Evolutionary conservation across 2,888 invertebrate genomes (phyloP).

Genomic region (Rhodophaea formosa): DNA sequence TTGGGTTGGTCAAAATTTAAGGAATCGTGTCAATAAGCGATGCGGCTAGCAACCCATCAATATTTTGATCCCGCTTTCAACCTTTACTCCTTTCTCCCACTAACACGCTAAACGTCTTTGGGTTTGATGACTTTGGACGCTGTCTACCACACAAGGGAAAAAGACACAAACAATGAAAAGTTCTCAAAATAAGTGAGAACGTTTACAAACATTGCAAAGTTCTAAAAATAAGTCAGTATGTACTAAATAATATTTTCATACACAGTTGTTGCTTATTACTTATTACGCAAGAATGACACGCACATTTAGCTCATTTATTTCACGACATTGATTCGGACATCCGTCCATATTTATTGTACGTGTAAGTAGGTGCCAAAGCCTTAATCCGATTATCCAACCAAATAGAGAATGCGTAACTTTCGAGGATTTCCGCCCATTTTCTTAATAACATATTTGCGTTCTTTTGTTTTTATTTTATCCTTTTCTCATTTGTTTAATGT

Average conservation of each 20-base stretch:
- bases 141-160: no score
- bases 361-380: not conserved
- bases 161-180: no score
- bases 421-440: slow-evolving; percentile 4
- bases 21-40: no score
- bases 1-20: no score
- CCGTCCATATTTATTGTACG: not conserved
- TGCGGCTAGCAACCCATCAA: no score
- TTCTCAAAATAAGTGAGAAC: no score
- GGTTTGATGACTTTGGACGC: no score
- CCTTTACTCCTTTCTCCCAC: no score
- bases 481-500: not conserved
- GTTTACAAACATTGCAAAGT: no score
- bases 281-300: slow-evolving; percentile 2
- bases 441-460: not conserved
- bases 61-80: no score
- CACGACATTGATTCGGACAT: not conserved
- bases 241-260: not conserved
- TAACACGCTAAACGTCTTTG: no score
- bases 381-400: slow-evolving; percentile 4
- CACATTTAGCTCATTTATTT: not conserved
- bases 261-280: not conserved
- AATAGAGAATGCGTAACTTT: not conserved
- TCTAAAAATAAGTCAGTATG: no score
- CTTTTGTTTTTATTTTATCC: not conserved